Evolutionary conservation across 2,888 invertebrate genomes (phyloP).

Genomic region (Idaea biselata): DNA sequence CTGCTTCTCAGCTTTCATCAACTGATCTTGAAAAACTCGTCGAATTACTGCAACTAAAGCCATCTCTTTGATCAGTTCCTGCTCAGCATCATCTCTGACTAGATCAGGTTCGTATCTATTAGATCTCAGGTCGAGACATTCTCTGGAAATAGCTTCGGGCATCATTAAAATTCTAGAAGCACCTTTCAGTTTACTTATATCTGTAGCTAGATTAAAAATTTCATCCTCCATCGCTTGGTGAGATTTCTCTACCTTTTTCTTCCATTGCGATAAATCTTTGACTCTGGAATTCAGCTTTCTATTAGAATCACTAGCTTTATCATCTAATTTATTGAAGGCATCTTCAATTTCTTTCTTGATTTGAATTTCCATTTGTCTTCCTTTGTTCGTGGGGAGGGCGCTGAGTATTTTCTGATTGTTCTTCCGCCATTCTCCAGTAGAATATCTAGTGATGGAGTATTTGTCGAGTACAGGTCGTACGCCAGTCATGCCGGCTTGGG

Average conservation of each 20-base stretch:
- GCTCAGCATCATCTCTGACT: conserved; percentile 89
- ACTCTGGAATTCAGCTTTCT: conserved; percentile 48
- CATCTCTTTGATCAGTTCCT: conserved; percentile 88
- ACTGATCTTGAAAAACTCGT: conserved; percentile 80
- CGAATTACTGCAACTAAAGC: conserved; percentile 87
- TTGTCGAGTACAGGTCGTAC: conserved; percentile 88
- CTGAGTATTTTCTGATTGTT: conserved; percentile 77
- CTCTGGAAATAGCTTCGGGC: conserved; percentile 86
- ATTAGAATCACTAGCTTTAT: conserved; percentile 73
- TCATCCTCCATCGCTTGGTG: conserved; percentile 84
- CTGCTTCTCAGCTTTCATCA: conserved; percentile 84
- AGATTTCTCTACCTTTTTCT: conserved; percentile 83
- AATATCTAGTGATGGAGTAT: conserved; percentile 87
- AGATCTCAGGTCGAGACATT: conserved; percentile 86
- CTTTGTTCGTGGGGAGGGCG: conserved; percentile 57
- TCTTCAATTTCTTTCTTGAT: conserved; percentile 61
- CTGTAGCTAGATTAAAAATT: conserved; percentile 82
- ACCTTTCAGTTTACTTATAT: conserved; percentile 83
- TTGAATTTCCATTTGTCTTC: conserved; percentile 43
- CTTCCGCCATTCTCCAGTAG: conserved; percentile 86
- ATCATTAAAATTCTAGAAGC: conserved; percentile 84
- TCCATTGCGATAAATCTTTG: conserved; percentile 82
- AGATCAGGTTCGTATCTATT: conserved; percentile 87
- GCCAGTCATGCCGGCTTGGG: conserved; percentile 86
- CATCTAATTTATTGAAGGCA: conserved; percentile 80